Conservation (phyloP, 2,113 vertebrate genomes). For the Bufo bufo region DNA sequence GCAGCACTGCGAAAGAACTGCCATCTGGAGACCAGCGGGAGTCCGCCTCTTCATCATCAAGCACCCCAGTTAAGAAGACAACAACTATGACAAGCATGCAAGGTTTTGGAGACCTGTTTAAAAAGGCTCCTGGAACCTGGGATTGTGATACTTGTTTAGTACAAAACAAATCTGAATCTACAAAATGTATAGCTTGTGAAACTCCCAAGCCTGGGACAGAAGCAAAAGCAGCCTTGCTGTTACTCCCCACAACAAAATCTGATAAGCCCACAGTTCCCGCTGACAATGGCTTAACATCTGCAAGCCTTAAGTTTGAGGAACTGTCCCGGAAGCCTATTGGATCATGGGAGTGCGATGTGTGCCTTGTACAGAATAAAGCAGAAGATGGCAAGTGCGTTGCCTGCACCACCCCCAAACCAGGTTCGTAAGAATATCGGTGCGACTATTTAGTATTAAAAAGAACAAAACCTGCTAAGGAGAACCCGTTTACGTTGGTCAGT, state of each 20-base stretch:
- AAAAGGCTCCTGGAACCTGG: constrained; percentile 82
- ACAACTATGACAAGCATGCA: constrained; percentile 63
- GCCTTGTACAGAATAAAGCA: constrained; percentile 85
- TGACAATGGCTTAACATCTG: constrained; percentile 52
- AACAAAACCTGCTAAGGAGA: no score
- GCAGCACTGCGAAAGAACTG: constrained; percentile 69
- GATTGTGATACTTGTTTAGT: constrained; percentile 97
- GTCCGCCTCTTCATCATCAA: constrained; percentile 60
- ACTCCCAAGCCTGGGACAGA: constrained; percentile 93
- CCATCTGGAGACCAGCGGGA: constrained; percentile 69
- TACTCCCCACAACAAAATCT: constrained; percentile 74
- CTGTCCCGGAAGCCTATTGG: constrained; percentile 89
- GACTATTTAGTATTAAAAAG: no score
- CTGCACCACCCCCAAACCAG: constrained; percentile 85
- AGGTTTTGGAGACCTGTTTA: constrained; percentile 82
- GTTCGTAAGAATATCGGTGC: constrained; percentile 60
- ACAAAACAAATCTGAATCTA: constrained; percentile 86
- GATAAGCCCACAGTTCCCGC: constrained; percentile 64
- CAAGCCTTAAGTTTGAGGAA: constrained; percentile 83
- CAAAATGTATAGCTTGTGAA: constrained; percentile 94
- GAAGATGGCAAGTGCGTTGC: constrained; percentile 84
- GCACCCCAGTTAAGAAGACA: constrained; percentile 64
- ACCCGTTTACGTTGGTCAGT: no score
- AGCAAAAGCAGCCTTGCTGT: constrained; percentile 80
- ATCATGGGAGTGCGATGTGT: constrained; percentile 88